These are phyloP conservation scores for Cyphomyrus plagiostoma DNA, from an alignment of 2,113 vertebrate genomes.

Conservation along the genomic window DNA sequence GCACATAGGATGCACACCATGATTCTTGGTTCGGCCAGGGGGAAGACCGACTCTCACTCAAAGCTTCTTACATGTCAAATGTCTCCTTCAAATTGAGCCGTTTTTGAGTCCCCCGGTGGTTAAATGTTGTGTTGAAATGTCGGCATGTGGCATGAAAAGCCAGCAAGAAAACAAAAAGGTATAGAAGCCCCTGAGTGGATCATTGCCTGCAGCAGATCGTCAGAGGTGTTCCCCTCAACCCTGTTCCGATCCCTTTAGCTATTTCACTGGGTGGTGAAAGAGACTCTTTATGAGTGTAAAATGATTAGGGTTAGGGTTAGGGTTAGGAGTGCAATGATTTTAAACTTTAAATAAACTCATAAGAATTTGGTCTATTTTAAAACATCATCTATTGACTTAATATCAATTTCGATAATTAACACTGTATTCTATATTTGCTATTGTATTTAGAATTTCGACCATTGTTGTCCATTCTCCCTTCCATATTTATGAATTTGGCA, in stretches of 20 bases:
- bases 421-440: neutral
- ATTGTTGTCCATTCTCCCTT: neutral
- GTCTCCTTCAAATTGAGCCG: neutral
- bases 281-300: neutral
- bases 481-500: neutral
- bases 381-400: neutral
- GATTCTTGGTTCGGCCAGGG: neutral
- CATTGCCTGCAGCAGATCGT: neutral
- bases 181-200: neutral
- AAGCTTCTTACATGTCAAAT: neutral
- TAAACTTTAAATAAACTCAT: neutral
- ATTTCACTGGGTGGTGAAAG: neutral
- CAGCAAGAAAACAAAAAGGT: no score
- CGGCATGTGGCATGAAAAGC: neutral
- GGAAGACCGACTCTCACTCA: neutral
- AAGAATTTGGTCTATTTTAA: neutral
- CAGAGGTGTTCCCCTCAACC: neutral
- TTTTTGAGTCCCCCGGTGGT: neutral
- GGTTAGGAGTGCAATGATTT: neutral
- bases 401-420: neutral
- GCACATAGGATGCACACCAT: neutral
- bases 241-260: neutral
- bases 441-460: neutral
- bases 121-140: neutral
- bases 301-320: neutral